phyloP scores from a whole-genome alignment of 1,140 invertebrate species.

The Drosophila nigromelanica region DNA sequence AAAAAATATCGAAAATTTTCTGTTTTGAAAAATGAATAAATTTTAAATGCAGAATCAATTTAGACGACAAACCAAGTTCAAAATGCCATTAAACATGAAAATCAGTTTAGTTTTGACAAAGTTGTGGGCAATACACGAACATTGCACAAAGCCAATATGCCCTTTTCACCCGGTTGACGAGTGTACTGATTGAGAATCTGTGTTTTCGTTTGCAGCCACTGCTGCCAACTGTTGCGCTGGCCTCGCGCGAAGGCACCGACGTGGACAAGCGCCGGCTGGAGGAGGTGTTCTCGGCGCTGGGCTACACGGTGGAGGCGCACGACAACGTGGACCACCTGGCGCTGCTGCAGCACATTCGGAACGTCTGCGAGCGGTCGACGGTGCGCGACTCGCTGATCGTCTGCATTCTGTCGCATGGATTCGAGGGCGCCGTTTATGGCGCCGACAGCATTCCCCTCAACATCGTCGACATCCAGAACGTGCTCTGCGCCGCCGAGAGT shows the following conservation, averaged over 20 bases:
- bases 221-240: slow-evolving; percentile 32
- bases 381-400: slow-evolving; percentile 72
- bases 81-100: no score
- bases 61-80: no score
- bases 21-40: no score
- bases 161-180: no score
- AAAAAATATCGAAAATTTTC: neutral
- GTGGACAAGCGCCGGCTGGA: slow-evolving; percentile 50
- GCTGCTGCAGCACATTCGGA: slow-evolving; percentile 56
- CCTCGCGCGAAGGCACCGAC: slow-evolving; percentile 64
- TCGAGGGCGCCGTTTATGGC: slow-evolving; percentile 70
- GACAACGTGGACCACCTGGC: slow-evolving; percentile 62
- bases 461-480: slow-evolving; percentile 65
- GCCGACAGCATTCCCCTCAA: slow-evolving; percentile 68
- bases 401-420: slow-evolving; percentile 77
- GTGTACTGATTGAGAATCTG: no score
- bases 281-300: slow-evolving; percentile 62
- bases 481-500: slow-evolving; percentile 52
- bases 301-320: slow-evolving; percentile 57
- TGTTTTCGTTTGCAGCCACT: slow-evolving; percentile 20
- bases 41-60: no score
- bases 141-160: no score
- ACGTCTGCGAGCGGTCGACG: slow-evolving; percentile 44
- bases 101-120: no score
- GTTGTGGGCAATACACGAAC: no score